Conservation (phyloP, 2,888 invertebrate genomes). For the Eugnorisma glareosa region DNA sequence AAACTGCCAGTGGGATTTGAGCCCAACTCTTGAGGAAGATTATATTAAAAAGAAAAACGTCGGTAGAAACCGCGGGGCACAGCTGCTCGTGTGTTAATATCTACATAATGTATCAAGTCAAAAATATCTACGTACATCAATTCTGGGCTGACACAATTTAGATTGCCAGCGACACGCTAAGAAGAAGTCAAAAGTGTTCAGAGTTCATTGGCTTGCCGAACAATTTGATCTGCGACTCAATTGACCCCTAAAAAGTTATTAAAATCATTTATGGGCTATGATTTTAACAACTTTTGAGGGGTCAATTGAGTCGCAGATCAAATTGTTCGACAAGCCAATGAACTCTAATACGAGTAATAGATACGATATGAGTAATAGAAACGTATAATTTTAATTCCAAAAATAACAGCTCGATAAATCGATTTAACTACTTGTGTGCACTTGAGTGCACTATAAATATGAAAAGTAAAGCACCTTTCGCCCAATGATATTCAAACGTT, state of each 20-base stretch:
- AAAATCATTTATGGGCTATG: not conserved
- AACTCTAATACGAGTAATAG: too few species aligned
- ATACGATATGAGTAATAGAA: too few species aligned
- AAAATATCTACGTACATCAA: too few species aligned
- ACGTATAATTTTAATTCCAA: not conserved
- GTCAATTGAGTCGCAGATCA: not conserved
- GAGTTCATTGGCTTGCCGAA: not conserved
- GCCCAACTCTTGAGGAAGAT: not conserved
- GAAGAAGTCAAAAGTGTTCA: not conserved
- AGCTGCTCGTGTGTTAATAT: not conserved
- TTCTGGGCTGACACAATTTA: too few species aligned
- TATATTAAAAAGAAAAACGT: not conserved
- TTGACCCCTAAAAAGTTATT: not conserved
- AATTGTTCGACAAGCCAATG: not conserved
- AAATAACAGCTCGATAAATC: constrained; percentile 31
- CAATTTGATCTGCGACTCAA: not conserved
- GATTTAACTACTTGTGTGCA: constrained; percentile 16
- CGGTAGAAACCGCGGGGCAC: not conserved
- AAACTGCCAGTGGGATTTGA: not conserved
- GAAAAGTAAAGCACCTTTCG: constrained; percentile 22
- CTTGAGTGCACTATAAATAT: constrained; percentile 28
- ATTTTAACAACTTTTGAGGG: not conserved
- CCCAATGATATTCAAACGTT: not conserved
- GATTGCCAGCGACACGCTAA: too few species aligned
- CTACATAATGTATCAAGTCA: not conserved